Percentiles rank a stretch among this genome's conserved stretches.
These are phyloP conservation scores for Pterostichus niger DNA, from an alignment of 2,888 invertebrate genomes.

Conservation along the genomic window DNA sequence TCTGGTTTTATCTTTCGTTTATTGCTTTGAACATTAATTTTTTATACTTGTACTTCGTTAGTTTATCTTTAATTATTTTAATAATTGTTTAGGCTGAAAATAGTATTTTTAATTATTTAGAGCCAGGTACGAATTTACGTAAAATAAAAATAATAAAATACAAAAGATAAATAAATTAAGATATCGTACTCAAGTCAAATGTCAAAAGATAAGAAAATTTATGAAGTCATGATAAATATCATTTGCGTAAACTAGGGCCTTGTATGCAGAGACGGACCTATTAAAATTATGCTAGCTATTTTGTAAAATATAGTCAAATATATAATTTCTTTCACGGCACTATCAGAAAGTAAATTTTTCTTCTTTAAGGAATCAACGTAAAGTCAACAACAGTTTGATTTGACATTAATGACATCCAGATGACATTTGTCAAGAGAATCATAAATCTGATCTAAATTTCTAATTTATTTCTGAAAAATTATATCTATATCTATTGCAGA, in stretches of 20 bases:
- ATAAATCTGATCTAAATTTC: too few species aligned
- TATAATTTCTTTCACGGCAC: too few species aligned
- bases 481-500: too few species aligned
- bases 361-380: too few species aligned
- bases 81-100: not conserved
- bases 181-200: slow-evolving; percentile 25
- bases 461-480: too few species aligned
- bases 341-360: too few species aligned
- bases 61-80: not conserved
- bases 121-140: not conserved
- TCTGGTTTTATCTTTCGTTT: slow-evolving; percentile 1
- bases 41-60: not conserved
- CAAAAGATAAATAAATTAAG: slow-evolving; percentile 22
- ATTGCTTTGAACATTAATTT: not conserved
- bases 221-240: not conserved
- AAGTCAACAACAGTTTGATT: too few species aligned
- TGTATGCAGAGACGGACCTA: not conserved
- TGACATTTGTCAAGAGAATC: too few species aligned
- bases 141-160: slow-evolving; percentile 11
- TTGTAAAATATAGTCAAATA: too few species aligned
- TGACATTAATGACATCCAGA: too few species aligned
- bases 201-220: slow-evolving; percentile 46
- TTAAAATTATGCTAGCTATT: not conserved
- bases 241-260: slow-evolving; percentile 36
- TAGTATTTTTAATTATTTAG: slow-evolving; percentile 16